These are phyloP conservation scores for Cyclura pinguis DNA, from an alignment of 2,797 vertebrate genomes.

Conservation along the genomic window DNA sequence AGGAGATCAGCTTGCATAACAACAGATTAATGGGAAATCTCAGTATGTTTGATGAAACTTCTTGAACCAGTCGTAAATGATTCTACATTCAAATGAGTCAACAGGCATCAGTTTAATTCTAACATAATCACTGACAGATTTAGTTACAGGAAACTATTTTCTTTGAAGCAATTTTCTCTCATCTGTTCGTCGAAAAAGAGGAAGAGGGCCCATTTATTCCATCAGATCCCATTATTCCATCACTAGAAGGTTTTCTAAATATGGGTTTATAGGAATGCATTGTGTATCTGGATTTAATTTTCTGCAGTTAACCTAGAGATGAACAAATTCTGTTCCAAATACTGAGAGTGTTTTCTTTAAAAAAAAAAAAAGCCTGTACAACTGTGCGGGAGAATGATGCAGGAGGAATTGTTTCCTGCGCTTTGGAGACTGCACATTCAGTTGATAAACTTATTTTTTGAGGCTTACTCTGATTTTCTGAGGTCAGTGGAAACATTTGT, in stretches of 20 bases:
- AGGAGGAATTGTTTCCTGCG: neutral
- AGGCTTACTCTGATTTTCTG: neutral
- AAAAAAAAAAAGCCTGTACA: neutral
- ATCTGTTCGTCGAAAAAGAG: neutral
- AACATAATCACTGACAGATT: neutral
- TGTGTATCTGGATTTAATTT: constrained; percentile 3
- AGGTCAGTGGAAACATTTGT: neutral
- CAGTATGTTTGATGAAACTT: neutral
- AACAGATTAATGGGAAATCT: neutral
- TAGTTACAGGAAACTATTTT: neutral
- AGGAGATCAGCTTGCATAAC: neutral
- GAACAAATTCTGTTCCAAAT: neutral
- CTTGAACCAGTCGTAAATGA: neutral
- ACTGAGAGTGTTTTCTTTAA: neutral
- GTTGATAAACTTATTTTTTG: neutral
- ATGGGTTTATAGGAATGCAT: neutral
- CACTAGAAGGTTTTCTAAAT: neutral
- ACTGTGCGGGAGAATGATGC: neutral
- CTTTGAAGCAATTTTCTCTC: neutral
- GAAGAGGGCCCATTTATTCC: neutral
- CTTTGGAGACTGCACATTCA: too few species aligned
- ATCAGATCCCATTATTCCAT: neutral
- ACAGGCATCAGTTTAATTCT: neutral
- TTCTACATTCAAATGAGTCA: neutral
- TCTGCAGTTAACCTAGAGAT: neutral